phyloP scores from a whole-genome alignment of 2,797 vertebrate genomes.

The Garrulus glandarius region DNA sequence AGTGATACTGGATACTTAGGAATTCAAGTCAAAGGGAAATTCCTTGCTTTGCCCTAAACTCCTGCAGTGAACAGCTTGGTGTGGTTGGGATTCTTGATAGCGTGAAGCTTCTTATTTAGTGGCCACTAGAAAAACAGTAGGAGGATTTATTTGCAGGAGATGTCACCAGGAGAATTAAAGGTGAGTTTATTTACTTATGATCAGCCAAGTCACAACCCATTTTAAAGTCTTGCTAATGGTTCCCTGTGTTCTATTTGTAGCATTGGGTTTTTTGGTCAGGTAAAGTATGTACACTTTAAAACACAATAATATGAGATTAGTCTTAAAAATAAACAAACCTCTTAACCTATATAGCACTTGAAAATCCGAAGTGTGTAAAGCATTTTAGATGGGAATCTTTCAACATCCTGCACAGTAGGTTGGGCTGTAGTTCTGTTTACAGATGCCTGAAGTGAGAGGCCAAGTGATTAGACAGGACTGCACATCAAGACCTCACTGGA shows the following conservation, averaged over 20 bases:
- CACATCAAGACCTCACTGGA: neutral
- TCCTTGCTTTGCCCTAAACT: neutral
- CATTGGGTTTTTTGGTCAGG: neutral
- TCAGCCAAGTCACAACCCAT: neutral
- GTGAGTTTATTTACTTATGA: neutral
- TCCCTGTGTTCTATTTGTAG: neutral
- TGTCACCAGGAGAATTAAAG: neutral
- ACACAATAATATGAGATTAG: neutral
- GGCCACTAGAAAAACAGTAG: neutral
- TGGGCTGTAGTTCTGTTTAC: slow-evolving; percentile 17
- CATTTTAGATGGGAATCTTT: neutral
- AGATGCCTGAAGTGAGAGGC: neutral
- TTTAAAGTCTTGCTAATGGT: neutral
- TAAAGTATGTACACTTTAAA: neutral
- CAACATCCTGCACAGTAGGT: neutral
- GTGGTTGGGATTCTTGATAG: neutral
- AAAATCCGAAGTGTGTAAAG: fast-evolving
- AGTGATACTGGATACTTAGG: neutral
- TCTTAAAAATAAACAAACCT: neutral
- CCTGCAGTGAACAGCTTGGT: neutral
- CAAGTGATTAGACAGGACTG: slow-evolving; percentile 1
- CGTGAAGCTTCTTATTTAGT: neutral
- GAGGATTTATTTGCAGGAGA: neutral
- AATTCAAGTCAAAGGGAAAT: neutral
- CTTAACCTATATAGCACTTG: neutral